Conservation (phyloP, 2,113 vertebrate species). For the Neolamprologus sp. region DNA sequence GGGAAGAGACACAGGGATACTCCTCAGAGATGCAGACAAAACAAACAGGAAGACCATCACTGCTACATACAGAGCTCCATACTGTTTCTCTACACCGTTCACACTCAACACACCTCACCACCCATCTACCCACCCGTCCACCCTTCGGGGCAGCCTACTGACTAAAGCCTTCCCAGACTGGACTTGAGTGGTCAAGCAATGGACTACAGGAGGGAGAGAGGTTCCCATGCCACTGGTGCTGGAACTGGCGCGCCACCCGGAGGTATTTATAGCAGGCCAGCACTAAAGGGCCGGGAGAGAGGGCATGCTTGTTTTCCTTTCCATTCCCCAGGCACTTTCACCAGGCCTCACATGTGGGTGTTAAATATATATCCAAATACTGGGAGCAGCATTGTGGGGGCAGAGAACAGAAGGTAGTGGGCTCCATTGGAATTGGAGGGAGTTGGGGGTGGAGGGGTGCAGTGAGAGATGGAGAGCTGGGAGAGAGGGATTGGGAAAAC, state of each 20-base stretch:
- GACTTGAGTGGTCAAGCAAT: constrained; percentile 42
- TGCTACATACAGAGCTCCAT: neutral
- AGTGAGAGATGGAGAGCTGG: neutral
- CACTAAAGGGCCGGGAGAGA: constrained; percentile 75
- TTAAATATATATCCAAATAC: constrained; percentile 76
- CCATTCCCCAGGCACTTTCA: constrained; percentile 83
- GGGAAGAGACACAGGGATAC: constrained; percentile 44
- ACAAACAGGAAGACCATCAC: constrained; percentile 42
- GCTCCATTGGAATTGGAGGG: constrained; percentile 1
- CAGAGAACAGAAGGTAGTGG: constrained; percentile 25
- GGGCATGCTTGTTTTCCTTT: constrained; percentile 95
- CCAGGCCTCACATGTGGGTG: constrained; percentile 75
- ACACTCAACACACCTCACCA: constrained; percentile 5
- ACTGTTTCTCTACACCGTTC: neutral
- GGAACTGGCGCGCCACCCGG: constrained; percentile 78
- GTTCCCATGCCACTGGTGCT: constrained; percentile 96
- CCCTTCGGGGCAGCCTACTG: constrained; percentile 5
- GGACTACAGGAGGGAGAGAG: constrained; percentile 55
- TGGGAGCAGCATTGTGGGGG: constrained; percentile 54
- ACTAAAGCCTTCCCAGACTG: constrained; percentile 64
- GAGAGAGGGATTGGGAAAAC: neutral
- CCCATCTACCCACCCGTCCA: constrained; percentile 12
- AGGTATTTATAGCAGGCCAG: constrained; percentile 92
- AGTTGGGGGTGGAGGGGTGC: neutral
- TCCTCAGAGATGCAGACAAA: constrained; percentile 53